Percentiles rank a stretch among this genome's conserved stretches.
These are phyloP conservation scores for Odontocolon sp. DNA, from an alignment of 2,888 invertebrate genomes.

Conservation along the genomic window DNA sequence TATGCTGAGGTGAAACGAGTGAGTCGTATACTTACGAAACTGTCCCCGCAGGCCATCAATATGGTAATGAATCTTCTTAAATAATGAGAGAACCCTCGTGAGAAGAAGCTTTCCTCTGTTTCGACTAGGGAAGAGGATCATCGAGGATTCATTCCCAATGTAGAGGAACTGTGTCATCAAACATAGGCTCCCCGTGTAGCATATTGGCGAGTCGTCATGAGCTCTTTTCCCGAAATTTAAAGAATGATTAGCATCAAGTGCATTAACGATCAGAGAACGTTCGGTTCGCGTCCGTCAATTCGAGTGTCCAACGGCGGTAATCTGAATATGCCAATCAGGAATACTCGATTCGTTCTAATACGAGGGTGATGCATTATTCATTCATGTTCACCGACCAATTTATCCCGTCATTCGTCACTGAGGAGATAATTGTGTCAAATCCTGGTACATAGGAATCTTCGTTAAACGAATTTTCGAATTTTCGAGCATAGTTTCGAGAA, in stretches of 20 bases:
- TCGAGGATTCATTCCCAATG: constrained; percentile 6
- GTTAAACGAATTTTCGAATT: background rate
- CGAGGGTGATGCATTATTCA: constrained; percentile 61
- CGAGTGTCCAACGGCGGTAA: constrained; percentile 43
- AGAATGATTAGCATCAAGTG: constrained; percentile 2
- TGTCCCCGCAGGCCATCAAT: constrained; percentile 75
- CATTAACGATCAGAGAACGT: constrained; percentile 35
- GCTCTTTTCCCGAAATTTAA: background rate
- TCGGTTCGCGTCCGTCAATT: constrained; percentile 44
- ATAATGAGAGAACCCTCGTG: constrained; percentile 72
- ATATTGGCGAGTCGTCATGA: background rate
- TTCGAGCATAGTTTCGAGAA: background rate
- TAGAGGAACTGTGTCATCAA: too few relatives aligned
- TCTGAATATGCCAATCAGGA: constrained; percentile 61
- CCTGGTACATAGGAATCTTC: constrained; percentile 48
- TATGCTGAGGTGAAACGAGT: background rate
- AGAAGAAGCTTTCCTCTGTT: constrained; percentile 59
- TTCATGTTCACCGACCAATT: constrained; percentile 59
- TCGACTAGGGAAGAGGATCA: background rate
- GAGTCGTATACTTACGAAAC: constrained; percentile 62
- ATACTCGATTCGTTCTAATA: constrained; percentile 61
- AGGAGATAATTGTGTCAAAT: constrained; percentile 57
- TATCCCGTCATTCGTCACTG: constrained; percentile 61
- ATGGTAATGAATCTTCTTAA: constrained; percentile 74
- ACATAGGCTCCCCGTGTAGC: too few relatives aligned